Conservation (phyloP, 35 echinoderm and acorn worm genomes). For the Strongylocentrotus purpuratus region DNA sequence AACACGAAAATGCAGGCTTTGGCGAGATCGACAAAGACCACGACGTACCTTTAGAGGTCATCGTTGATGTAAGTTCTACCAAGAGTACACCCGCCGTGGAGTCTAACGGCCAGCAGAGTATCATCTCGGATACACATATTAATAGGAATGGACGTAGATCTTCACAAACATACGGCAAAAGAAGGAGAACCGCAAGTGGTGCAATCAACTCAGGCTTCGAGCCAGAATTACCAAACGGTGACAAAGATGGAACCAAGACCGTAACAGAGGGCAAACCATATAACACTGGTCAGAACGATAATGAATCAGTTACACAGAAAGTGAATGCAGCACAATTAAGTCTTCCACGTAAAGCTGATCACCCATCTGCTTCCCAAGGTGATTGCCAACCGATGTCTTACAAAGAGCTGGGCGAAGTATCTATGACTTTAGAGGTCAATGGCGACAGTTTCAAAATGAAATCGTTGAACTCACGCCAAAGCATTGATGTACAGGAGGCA, state of each 20-base stretch:
- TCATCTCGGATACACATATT: too few species aligned
- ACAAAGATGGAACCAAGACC: neutral
- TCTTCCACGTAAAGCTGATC: neutral
- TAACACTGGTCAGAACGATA: too few species aligned
- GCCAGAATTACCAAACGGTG: neutral
- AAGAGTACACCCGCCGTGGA: neutral
- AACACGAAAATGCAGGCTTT: neutral
- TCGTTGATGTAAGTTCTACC: conserved; percentile 62
- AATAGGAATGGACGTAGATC: neutral
- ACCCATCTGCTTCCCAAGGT: neutral
- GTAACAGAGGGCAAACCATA: too few species aligned
- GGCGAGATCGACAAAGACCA: neutral
- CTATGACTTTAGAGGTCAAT: neutral
- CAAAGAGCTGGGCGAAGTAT: too few species aligned
- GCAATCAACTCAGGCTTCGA: neutral
- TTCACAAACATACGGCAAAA: neutral
- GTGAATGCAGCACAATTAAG: neutral
- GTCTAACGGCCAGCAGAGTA: neutral
- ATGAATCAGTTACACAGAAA: too few species aligned
- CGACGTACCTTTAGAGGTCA: conserved; percentile 39
- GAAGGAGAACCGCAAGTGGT: neutral
- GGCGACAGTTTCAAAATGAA: neutral
- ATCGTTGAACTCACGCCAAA: neutral
- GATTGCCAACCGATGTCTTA: too few species aligned
- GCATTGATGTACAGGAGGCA: too few species aligned